These are phyloP conservation scores for Antennarius striatus DNA, from an alignment of 2,113 vertebrate species.

Conservation along the genomic window DNA sequence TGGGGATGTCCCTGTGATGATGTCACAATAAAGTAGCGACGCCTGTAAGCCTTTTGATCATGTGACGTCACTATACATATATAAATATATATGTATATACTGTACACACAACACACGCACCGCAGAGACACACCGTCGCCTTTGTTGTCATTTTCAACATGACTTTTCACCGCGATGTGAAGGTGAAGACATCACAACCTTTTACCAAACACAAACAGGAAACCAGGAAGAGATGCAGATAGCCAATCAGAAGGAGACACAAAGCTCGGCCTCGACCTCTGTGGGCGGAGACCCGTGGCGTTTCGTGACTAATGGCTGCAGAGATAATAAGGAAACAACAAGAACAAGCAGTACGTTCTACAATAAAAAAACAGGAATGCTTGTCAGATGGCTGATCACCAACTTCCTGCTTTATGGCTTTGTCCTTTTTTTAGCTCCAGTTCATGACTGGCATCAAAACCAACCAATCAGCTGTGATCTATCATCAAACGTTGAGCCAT, in stretches of 20 bases:
- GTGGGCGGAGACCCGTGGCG: slow-evolving; percentile 18
- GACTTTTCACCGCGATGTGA: not conserved
- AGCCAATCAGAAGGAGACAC: slow-evolving; percentile 47
- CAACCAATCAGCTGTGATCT: no score
- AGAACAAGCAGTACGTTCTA: not conserved
- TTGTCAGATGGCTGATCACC: not conserved
- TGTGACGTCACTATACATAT: no score
- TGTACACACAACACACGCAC: no score
- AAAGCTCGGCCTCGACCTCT: slow-evolving; percentile 10
- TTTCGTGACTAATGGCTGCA: slow-evolving; percentile 21
- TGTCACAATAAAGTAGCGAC: no score
- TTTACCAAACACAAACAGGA: slow-evolving; percentile 43
- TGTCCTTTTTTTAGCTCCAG: not conserved
- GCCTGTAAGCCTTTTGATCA: no score
- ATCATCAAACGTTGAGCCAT: no score
- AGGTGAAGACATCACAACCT: slow-evolving; percentile 13
- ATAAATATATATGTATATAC: no score
- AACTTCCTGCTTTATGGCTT: slow-evolving; percentile 13
- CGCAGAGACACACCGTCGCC: no score
- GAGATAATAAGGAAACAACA: slow-evolving; percentile 38
- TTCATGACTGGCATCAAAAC: no score
- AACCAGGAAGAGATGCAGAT: slow-evolving; percentile 49
- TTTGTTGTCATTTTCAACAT: not conserved
- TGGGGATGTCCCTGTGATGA: no score
- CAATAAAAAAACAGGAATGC: slow-evolving; percentile 32